These are phyloP conservation scores for Brienomyrus brachyistius DNA, from an alignment of 2,113 vertebrate species.

Conservation along the genomic window DNA sequence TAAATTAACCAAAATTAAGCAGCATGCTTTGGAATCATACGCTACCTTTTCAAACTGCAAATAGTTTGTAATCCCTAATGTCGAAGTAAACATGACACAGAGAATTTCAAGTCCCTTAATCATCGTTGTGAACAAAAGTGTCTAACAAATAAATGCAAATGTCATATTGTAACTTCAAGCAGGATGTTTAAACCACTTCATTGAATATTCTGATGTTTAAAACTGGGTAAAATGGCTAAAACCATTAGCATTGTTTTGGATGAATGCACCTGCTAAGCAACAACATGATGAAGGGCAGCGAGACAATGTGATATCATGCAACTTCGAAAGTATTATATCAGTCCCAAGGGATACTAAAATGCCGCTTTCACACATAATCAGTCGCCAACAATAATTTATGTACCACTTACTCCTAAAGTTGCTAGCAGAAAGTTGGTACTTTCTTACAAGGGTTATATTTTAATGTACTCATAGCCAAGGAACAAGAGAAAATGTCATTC, in stretches of 20 bases:
- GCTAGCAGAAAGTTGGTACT: background rate
- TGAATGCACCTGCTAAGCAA: background rate
- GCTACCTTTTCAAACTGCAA: background rate
- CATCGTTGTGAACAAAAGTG: background rate
- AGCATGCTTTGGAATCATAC: background rate
- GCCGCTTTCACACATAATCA: background rate
- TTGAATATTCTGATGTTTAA: background rate
- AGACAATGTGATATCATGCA: background rate
- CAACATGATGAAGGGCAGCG: background rate
- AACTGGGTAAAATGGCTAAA: background rate
- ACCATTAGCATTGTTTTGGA: background rate
- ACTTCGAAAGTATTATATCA: background rate
- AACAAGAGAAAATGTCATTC: background rate
- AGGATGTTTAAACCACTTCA: background rate
- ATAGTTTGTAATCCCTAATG: background rate
- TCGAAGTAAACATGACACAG: background rate
- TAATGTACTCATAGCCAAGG: background rate
- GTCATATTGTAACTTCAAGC: background rate
- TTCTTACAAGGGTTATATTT: background rate
- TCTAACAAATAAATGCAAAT: background rate
- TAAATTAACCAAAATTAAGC: background rate
- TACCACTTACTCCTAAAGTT: background rate
- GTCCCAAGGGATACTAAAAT: background rate
- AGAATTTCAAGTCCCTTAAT: background rate
- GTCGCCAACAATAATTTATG: slow-evolving; percentile 4